Conservation (phyloP, 2,797 vertebrate genomes). For the Eurystomus glaucurus region DNA sequence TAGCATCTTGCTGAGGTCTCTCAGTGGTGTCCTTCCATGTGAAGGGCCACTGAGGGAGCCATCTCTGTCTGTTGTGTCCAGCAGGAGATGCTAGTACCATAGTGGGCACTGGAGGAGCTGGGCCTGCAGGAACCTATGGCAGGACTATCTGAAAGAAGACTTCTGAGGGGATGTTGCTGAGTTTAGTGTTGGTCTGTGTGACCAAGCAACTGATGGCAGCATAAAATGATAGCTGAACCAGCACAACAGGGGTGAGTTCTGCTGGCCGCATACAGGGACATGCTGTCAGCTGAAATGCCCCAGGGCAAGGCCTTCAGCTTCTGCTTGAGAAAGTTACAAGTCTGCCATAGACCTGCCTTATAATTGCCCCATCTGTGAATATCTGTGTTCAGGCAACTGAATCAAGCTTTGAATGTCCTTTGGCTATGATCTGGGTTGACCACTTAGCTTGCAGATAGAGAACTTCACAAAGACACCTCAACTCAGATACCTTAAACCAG, state of each 20-base stretch:
- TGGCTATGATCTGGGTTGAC: background rate
- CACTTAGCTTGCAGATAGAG: accelerated
- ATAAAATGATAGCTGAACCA: too few relatives aligned
- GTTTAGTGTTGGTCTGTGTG: too few relatives aligned
- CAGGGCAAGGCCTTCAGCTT: background rate
- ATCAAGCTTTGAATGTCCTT: background rate
- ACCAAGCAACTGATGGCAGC: too few relatives aligned
- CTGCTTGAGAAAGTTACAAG: background rate
- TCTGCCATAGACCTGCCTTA: background rate
- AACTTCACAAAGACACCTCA: background rate
- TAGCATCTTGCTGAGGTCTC: too few relatives aligned
- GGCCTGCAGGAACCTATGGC: too few relatives aligned
- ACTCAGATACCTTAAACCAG: background rate
- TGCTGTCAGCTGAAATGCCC: background rate
- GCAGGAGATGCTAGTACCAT: too few relatives aligned
- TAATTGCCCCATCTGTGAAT: background rate
- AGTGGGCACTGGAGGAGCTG: too few relatives aligned
- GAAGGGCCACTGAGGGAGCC: too few relatives aligned
- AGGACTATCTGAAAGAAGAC: too few relatives aligned
- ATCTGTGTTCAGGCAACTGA: background rate
- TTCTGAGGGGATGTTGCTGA: too few relatives aligned
- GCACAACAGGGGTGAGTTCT: background rate
- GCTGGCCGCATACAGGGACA: background rate
- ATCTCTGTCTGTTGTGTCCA: too few relatives aligned
- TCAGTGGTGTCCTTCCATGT: too few relatives aligned